These are phyloP conservation scores for Mercenaria mercenaria DNA, from an alignment of 1,140 invertebrate species.

Conservation along the genomic window DNA sequence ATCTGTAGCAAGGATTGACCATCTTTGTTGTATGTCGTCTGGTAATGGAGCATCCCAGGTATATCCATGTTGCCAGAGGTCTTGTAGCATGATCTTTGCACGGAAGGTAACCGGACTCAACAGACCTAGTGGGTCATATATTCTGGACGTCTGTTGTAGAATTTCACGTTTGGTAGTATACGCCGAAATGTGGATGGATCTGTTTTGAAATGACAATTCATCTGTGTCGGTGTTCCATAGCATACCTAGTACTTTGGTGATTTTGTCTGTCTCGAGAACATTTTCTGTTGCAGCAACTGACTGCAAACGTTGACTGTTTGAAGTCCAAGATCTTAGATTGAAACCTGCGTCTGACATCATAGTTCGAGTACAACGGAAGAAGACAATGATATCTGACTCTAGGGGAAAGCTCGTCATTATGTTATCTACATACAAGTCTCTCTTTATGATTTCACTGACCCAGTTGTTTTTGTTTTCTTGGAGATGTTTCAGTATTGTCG, in stretches of 20 bases:
- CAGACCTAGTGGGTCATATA: not conserved
- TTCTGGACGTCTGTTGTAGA: conserved; percentile 3
- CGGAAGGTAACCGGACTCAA: not conserved
- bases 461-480: not conserved
- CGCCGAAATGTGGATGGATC: not conserved
- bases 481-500: conserved; percentile 8
- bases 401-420: not conserved
- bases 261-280: not conserved
- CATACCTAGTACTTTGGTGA: not conserved
- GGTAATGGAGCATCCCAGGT: not conserved
- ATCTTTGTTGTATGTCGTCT: not conserved
- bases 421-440: conserved; percentile 3
- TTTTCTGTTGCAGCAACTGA: not conserved
- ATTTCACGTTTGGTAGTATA: not conserved
- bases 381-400: not conserved
- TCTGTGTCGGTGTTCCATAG: conserved; percentile 17
- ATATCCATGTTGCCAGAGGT: not conserved
- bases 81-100: conserved; percentile 8
- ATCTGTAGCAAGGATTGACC: not conserved
- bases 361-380: not conserved
- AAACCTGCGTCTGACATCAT: conserved; percentile 9
- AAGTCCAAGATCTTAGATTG: too few relatives aligned
- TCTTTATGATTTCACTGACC: not conserved
- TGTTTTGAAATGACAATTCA: not conserved
- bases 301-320: not conserved